Evolutionary conservation across 2,797 vertebrate genomes (phyloP), one percentile per base, ranked within the genome.

Genomic region (Typhlichthys subterraneus): DNA sequence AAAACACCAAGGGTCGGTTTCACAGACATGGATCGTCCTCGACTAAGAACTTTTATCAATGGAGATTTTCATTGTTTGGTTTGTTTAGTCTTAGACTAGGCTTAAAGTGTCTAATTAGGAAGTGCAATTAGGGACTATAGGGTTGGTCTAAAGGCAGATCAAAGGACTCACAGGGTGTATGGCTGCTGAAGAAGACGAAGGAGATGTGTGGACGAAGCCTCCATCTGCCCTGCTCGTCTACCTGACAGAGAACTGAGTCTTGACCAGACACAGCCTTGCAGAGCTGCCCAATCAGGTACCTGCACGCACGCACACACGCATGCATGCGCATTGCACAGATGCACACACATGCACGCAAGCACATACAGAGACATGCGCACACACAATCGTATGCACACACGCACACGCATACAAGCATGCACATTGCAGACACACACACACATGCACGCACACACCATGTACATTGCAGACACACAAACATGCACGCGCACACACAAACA

Each of bases 131-230:
- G 33, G 33, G 33, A 38, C 33, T 38, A 38, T 23, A 23, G 23
- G 23, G 8, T 38, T 6, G 33, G 33, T 8, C 33, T 38, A 38
- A 38, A 38, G 33, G 8, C 33, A 1, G 13, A 13, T 57, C 5
- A 9, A 14, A 33, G 1, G 12, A 85, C 97, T 95, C 82, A 99
- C 97, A 99, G 4, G 97, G 97, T 2, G 96, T 98, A 69, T 98
- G 97, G 74, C 97, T 99, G 69, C 88, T 94, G 78, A 98, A 99
- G 85, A 99, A 95, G 64, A 97, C 53, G 85, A 99, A 99, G 5
- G 72, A 67, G 11, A 94, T 79, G 45, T 80, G 88, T 0, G 92
- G 85, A 63, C 71, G 92, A 48, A 98, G 88, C 57, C 60, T 91
- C 95, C 96, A 99, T 59, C 90, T 94, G 38, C 94, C 93, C 55